Evolutionary conservation across 2,888 invertebrate genomes (phyloP), one percentile per base, ranked within the genome.

Genomic region (Rutpela maculata): DNA sequence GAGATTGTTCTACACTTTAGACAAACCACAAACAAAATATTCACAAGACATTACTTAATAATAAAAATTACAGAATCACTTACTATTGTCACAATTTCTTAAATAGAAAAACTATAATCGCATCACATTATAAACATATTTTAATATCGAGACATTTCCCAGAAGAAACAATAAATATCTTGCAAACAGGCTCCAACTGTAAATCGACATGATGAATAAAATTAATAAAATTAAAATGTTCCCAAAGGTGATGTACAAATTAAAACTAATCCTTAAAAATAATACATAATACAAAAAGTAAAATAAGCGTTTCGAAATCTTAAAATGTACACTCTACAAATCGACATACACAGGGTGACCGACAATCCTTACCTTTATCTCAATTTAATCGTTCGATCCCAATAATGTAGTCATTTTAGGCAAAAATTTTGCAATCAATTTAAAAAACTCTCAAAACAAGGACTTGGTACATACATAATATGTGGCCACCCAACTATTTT

Each of bases 1-100:
- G 74, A 78, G 80, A 80, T 76, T 80, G 78, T 76, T 81, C 81
- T 81, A 81, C 81, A 80, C 70, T 80, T 79, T 78, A 73, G 76
- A 76, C 77, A 81, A 80, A 81, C 77, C 81, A 81, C 80, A 81
- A 78, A 74, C 67, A 76, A 74, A 74, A 68, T 55, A 55, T 62
- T 55, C 60, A 67, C 65, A 72, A 72, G 59, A 74, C 65, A 38
- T 70, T 70, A 56, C 70, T 38, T 60, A 60, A 70, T 43, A 55
- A 31, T 68, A 70, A 70, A 60, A 60, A 70, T 67, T 35, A 60
- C 60, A 59, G 26, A 62, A 18, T 70, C 70, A 70, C 59, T 56
- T 43, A 9, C 70, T 70, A 70, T 70, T 70, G 70, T 70, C 70
- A 70, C 60, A 56, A 56, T 69, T 59, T 60, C 19, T 59, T 17